These are phyloP conservation scores for Andricus grossulariae DNA, from an alignment of 1,140 invertebrate genomes.

Conservation along the genomic window DNA sequence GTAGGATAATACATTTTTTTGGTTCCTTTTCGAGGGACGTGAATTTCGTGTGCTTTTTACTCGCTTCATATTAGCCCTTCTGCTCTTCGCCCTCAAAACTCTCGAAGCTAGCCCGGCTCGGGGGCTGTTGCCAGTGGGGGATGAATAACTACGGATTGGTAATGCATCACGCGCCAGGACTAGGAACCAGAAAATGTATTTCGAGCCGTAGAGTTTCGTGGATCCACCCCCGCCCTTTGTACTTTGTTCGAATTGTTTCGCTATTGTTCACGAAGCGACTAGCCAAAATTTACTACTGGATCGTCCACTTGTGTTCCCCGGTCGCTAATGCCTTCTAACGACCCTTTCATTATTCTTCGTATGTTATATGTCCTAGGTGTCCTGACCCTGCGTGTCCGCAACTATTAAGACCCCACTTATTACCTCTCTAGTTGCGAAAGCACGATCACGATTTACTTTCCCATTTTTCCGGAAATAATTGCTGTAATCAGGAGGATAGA, in stretches of 20 bases:
- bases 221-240: slow-evolving; percentile 23
- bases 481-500: no score
- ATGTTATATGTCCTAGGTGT: not conserved
- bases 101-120: not conserved
- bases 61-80: not conserved
- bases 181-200: slow-evolving; percentile 30
- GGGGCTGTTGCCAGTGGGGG: not conserved
- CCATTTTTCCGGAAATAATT: no score
- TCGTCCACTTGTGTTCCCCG: slow-evolving; percentile 26
- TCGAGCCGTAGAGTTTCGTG: slow-evolving; percentile 15
- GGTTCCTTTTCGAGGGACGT: no score
- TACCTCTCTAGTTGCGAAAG: no score
- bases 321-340: slow-evolving; percentile 57
- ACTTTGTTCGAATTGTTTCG: slow-evolving; percentile 55
- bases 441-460: no score
- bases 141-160: slow-evolving; percentile 5
- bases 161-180: slow-evolving; percentile 44
- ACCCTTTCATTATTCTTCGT: slow-evolving; percentile 50
- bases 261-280: slow-evolving; percentile 58
- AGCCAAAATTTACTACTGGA: slow-evolving; percentile 50
- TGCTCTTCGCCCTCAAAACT: not conserved
- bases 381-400: no score
- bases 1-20: no score
- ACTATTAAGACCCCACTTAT: no score
- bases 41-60: not conserved